Base-by-base conservation (phyloP, 2,113 vertebrate species). In the Bos indicus region DNA sequence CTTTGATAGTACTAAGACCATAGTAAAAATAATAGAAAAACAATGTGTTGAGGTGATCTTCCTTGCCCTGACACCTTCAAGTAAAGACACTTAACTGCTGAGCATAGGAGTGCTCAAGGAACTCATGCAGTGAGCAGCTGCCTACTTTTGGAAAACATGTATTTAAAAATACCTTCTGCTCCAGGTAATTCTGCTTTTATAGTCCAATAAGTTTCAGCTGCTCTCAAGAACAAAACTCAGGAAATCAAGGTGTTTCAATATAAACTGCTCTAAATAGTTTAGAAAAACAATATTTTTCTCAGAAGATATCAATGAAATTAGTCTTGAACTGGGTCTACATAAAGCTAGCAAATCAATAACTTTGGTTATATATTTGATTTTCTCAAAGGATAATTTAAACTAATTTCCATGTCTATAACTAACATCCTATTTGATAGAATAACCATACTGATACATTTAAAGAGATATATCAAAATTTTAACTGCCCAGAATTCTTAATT, bases 161-260 rank as follows among this genome's bases (percentile, higher is more conserved):
- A 98, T 97, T 98, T 97, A 98, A 98, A 99, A 99, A 98, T 95
- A 97, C 95, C 96, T 97, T 97, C 97, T 67, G 56, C 48, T 97
- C 92, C 96, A 98, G 97, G 97, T 97, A 98, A 98, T 98, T 97
- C 96, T 96, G 93, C n/a, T 97, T 98, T 85, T 88, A 84, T 94
- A 98, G 57, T 86, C 95, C 96, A 98, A n/a, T 98, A 98, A 94
- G 59, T 89, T 95, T 98, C 97, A 94, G 71, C 81, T 98, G 64
- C 54, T 98, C 67, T 98, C 98, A 99, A 99, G 99, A 98, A 98
- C 98, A 98, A 97, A 98, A 36, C 71, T 94, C 78, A 91, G 0
- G 0, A 80, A 96, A 98, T 54, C 71, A 91, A 95, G 77, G 88
- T 96, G 81, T 59, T 92, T 93, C 40, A 6, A 95, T 78, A 88